Evolutionary conservation across 2,888 invertebrate species (phyloP), one percentile per base, ranked within the genome.

Genomic region (Agrochola circellaris): DNA sequence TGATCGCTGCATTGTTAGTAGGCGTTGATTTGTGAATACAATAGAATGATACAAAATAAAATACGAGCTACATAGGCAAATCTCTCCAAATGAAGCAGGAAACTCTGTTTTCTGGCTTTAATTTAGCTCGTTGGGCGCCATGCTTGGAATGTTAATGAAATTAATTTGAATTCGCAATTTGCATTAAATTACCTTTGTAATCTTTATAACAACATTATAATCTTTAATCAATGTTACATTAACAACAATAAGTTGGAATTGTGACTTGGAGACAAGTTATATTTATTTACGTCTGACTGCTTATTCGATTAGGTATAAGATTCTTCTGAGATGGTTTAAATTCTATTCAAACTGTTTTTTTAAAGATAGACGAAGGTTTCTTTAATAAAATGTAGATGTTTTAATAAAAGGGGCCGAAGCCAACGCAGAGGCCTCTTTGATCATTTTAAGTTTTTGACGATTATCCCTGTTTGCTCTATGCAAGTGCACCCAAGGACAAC

Each of bases 161-260:
- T 86, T 85, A 73, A 73, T 83, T 73, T 73, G 48, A 73, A 77
- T 73, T 70, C 60, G 20, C 30, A 73, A 82, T 86, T 86, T 82
- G 26, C 69, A 76, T 73, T 62, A 60, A 79, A 82, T 85, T 85
- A 56, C 66, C 45, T 76, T 73, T 73, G 67, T 83, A 71, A 86
- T 82, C 60, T 68, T 85, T 54, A 60, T 68, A 71, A 74, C 48
- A 85, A 84, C 58, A 56, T 81, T 81, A 51, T 84, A 65, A 84
- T 82, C 60, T 75, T 82, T 67, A 67, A 76, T 76, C 73, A 82
- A 85, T 76, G 38, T 70, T 61, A 61, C 34, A 42, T 38, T 58
- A 67, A 68, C 30, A 71, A 67, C 51, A 73, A 73, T 70, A 62
- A 64, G 34, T 81, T 34, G 13, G 62, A 2, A 45, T 65, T 42